Conservation (phyloP, 2,113 vertebrate genomes). For the Baryphthengus martii region DNA sequence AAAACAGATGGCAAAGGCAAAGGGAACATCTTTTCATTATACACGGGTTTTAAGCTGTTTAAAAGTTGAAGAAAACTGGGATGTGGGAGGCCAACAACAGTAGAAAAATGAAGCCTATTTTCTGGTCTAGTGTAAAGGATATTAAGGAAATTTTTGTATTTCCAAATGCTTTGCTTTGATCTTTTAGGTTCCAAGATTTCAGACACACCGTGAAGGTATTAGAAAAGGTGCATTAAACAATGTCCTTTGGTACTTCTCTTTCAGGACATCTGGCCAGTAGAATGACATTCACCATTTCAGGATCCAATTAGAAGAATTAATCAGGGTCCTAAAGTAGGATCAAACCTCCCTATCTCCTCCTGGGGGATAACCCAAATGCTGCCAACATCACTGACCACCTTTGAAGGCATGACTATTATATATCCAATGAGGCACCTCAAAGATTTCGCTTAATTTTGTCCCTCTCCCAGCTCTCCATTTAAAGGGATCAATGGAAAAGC, state of each 20-base stretch:
- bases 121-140: constrained; percentile 6
- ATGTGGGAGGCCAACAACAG: constrained; percentile 35
- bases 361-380: constrained; percentile 23
- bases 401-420: background rate
- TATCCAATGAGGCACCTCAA: background rate
- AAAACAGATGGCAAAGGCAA: constrained; percentile 35
- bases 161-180: constrained; percentile 42
- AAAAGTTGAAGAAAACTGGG: constrained; percentile 41
- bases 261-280: background rate
- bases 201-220: background rate
- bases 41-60: background rate
- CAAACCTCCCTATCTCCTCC: background rate
- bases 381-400: background rate
- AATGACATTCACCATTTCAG: background rate
- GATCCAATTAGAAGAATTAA: constrained; percentile 32
- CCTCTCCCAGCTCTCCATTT: background rate
- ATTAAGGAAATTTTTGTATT: constrained; percentile 35
- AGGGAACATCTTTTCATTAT: constrained; percentile 59
- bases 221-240: background rate
- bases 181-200: constrained; percentile 10
- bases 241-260: background rate
- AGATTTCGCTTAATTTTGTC: background rate
- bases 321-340: background rate
- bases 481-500: background rate
- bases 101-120: constrained; percentile 37